These are phyloP conservation scores for Corbicula japonica DNA, from an alignment of 2,888 invertebrate genomes.

Conservation along the genomic window DNA sequence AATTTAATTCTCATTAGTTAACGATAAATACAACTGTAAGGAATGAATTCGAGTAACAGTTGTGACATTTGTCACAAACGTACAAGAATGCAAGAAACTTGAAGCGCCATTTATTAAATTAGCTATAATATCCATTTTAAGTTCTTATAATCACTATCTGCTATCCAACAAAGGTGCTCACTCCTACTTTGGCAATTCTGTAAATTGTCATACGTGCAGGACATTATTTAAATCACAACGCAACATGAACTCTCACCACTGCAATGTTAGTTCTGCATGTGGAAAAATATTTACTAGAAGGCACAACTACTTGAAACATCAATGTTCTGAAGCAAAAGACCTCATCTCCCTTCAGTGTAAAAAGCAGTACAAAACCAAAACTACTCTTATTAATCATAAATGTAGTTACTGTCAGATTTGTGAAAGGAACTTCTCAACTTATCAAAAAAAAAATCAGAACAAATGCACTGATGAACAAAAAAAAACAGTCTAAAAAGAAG, in stretches of 20 bases:
- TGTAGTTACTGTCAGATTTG: slow-evolving; percentile 20
- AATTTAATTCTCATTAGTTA: too few relatives aligned
- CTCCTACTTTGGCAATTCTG: slow-evolving; percentile 22
- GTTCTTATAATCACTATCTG: too few relatives aligned
- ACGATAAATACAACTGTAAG: too few relatives aligned
- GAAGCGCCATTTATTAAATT: too few relatives aligned
- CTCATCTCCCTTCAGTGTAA: slow-evolving; percentile 7
- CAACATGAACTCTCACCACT: slow-evolving; percentile 1
- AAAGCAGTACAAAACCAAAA: neutral
- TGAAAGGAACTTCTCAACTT: slow-evolving; percentile 1
- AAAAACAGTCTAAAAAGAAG: neutral
- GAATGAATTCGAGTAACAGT: too few relatives aligned
- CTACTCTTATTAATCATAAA: slow-evolving; percentile 21
- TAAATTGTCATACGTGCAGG: slow-evolving; percentile 10
- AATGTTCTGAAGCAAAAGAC: neutral
- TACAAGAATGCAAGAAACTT: too few relatives aligned
- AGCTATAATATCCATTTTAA: too few relatives aligned
- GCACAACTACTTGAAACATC: slow-evolving; percentile 6
- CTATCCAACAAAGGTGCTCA: slow-evolving; percentile 41
- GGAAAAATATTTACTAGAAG: neutral
- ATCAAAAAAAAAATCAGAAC: neutral
- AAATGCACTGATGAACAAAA: neutral
- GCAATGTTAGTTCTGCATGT: slow-evolving; percentile 9
- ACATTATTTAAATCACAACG: slow-evolving; percentile 8
- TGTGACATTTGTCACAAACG: too few relatives aligned